Conservation (phyloP, 2,113 vertebrate species). For the Nycticebus coucang region DNA sequence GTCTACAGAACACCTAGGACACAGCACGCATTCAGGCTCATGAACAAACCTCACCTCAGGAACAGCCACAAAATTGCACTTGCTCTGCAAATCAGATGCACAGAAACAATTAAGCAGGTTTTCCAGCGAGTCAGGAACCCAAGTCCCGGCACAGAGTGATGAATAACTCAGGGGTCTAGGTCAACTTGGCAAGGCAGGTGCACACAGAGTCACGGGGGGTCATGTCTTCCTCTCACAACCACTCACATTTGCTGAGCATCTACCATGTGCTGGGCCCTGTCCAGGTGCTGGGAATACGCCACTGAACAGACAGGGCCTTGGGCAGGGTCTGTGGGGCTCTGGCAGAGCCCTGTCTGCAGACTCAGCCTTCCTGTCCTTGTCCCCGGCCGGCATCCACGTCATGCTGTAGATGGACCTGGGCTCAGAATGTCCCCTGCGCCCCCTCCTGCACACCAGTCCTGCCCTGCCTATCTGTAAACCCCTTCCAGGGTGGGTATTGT, state of each 20-base stretch:
- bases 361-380: not conserved
- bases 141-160: not conserved
- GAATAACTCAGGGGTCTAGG: not conserved
- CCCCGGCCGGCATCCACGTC: not conserved
- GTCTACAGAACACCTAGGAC: not conserved
- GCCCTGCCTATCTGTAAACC: not conserved
- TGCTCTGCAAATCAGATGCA: rapidly evolving
- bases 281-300: not conserved
- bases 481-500: not conserved
- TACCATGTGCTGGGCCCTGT: rapidly evolving
- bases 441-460: rapidly evolving
- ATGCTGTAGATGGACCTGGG: rapidly evolving
- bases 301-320: too few species aligned
- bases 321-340: rapidly evolving
- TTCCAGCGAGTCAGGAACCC: not conserved
- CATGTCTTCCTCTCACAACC: not conserved
- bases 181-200: not conserved
- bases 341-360: not conserved
- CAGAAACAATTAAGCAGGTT: not conserved
- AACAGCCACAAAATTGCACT: not conserved
- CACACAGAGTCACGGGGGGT: not conserved
- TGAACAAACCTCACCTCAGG: not conserved
- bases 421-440: not conserved
- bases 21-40: too few species aligned
- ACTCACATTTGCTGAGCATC: not conserved